Evolutionary conservation across 2,888 invertebrate genomes (phyloP), one percentile per base, ranked within the genome.

Genomic region (Cephalotes varians): DNA sequence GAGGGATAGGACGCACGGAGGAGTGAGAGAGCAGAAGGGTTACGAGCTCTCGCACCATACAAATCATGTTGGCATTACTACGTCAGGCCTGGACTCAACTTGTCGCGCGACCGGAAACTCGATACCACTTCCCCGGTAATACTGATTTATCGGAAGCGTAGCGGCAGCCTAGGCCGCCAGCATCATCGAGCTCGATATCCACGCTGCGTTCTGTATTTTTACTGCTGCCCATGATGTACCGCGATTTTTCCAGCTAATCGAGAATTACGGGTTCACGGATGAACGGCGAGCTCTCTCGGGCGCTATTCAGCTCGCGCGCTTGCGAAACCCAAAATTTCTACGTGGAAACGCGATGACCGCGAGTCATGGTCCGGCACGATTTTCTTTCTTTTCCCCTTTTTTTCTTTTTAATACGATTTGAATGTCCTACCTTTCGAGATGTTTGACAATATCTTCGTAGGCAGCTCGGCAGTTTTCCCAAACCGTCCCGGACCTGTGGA

Each of bases 381-480:
- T 34, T 25, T 58, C 28, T 37, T 34, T 21, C 18, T 15, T 5
- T 18, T 40, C 40, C 25, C 77, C 12, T 31, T 18, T 47, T 18
- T 58, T 34, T 69, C 73, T 31, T 47, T 58, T 82, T 40, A 58
- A 44, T 65, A 31, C 71, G 79, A 4, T 40, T 49, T 84, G 58
- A 21, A 73, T 74, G 58, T 95, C 97, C 96, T 97, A 98, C 97
- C 98, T 98, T 96, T 98, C 98, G 94, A 98, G 96, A 95, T 98
- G 98, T 96, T 98, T 98, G 92, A 98, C 98, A 95, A 98, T 98
- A 95, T 98, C 98, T 95, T 98, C 98, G 95, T 98, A 98, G 92
- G 98, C 98, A 90, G 98, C 98, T 95, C 98, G 96, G 96, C 98
- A 98, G 95, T 98, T 98, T 96, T 98, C 98, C 98, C 98, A 98